Percentiles rank a stretch among this genome's conserved stretches.
phyloP scores from a whole-genome alignment of 2,888 invertebrate genomes.

The Suillia variegata region DNA sequence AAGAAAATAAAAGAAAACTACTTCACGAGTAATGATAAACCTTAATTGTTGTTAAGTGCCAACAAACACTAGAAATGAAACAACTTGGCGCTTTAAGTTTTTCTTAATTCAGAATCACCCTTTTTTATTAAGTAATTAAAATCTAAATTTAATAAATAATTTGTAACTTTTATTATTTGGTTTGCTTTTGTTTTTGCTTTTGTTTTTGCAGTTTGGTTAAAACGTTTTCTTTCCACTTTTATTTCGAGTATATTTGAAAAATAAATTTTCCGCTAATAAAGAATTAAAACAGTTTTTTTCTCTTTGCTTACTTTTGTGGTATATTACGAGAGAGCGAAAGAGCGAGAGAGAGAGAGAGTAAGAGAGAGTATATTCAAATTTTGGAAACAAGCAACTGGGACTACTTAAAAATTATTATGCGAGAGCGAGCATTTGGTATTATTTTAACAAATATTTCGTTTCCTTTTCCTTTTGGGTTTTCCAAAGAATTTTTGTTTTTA shows the following conservation, averaged over 20 bases:
- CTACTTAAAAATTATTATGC: too few species aligned
- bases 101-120: slow-evolving; percentile 11
- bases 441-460: too few species aligned
- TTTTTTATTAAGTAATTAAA: background rate
- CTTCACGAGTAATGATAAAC: too few species aligned
- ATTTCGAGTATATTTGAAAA: background rate
- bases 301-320: background rate
- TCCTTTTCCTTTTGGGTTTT: too few species aligned
- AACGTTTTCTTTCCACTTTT: background rate
- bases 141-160: slow-evolving; percentile 5
- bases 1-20: too few species aligned
- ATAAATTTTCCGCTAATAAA: background rate
- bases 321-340: background rate
- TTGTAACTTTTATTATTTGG: background rate
- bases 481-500: too few species aligned
- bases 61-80: too few species aligned
- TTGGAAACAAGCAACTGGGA: background rate
- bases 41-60: background rate
- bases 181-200: background rate
- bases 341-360: too few species aligned
- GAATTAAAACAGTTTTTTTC: background rate
- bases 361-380: too few species aligned
- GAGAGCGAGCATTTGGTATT: too few species aligned
- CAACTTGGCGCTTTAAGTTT: too few species aligned
- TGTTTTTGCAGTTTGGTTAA: background rate